A percentile compares a stretch with the other conserved stretches of the same genome.
Conservation (phyloP, 1,140 invertebrate species). For the Amphibalanus amphitrite region DNA sequence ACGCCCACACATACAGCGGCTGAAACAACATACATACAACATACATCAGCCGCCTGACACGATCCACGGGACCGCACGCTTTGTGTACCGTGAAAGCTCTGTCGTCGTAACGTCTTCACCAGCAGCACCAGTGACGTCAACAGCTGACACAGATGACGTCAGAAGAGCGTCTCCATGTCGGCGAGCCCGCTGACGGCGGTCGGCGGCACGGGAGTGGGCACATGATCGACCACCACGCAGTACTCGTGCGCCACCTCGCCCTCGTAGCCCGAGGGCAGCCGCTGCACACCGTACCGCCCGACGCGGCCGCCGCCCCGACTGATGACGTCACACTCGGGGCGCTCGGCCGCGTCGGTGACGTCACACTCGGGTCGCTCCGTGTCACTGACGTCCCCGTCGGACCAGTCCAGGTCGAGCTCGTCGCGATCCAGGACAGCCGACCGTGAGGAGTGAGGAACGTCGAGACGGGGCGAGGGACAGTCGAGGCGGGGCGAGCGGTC, state of each 20-base stretch:
- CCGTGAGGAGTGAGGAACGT: not conserved
- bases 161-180: not conserved
- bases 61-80: too few relatives aligned
- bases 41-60: too few relatives aligned
- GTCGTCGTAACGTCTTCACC: too few relatives aligned
- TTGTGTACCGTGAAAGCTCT: too few relatives aligned
- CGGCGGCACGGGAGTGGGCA: not conserved
- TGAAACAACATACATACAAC: too few relatives aligned
- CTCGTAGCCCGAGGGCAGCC: not conserved
- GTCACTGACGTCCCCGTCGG: not conserved
- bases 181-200: not conserved
- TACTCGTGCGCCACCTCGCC: constrained; percentile 5
- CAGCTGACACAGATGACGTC: too few relatives aligned
- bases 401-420: not conserved
- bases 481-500: too few relatives aligned
- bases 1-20: too few relatives aligned
- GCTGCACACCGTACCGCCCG: too few relatives aligned
- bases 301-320: too few relatives aligned
- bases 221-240: not conserved
- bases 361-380: not conserved
- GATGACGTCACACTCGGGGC: not conserved
- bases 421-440: not conserved
- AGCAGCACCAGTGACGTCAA: too few relatives aligned
- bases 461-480: too few relatives aligned
- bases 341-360: not conserved